Base-by-base conservation (phyloP, 2,797 vertebrate genomes). In the Lutjanus argentimaculatus region DNA sequence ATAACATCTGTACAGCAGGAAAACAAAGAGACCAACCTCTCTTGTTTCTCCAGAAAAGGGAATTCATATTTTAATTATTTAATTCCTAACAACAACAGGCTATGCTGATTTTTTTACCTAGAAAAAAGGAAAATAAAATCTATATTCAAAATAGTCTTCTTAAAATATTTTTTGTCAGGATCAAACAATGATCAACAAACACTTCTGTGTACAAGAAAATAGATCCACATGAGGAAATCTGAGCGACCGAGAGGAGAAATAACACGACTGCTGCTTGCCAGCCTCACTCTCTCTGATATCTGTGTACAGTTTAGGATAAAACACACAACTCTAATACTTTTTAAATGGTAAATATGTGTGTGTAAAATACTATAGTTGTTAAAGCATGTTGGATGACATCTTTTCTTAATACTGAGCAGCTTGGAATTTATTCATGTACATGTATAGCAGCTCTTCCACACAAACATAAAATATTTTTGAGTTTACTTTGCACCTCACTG, bases 61-160 rank as follows among this genome's bases (percentile, higher is more conserved):
- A 83, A 72, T 75, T 80, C 12, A 61, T 53, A 52, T 80, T 79
- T 79, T 55, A 62, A 67, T 77, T 52, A 64, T 66, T 66, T 53
- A 13, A 62, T 43, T 51, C 55, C 69, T 89, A 30, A 82, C 55
- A 57, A 79, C 79, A 85, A 62, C 77, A 88, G 77, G 69, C 72
- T 86, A 73, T 61, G 71, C 66, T 73, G 81, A 87, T 75, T 89
- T 56, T 80, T 19, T 30, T 30, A 59, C 75, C 89, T 76, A 58
- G 85, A 87, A 88, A 85, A 90, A 91, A 74, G 69, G 59, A 91
- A 92, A 94, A 91, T 90, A 91, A 91, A 88, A 84, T 93, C 75
- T 91, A 88, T 93, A 91, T 94, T 93, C 84, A 93, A 93, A 95
- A 94, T 94, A 93, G 89, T 92, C 79, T 75, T 93, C 89, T 93